Evolutionary conservation across 2,888 invertebrate species (phyloP), one percentile per base, ranked within the genome.

Genomic region (Malacosoma neustria): DNA sequence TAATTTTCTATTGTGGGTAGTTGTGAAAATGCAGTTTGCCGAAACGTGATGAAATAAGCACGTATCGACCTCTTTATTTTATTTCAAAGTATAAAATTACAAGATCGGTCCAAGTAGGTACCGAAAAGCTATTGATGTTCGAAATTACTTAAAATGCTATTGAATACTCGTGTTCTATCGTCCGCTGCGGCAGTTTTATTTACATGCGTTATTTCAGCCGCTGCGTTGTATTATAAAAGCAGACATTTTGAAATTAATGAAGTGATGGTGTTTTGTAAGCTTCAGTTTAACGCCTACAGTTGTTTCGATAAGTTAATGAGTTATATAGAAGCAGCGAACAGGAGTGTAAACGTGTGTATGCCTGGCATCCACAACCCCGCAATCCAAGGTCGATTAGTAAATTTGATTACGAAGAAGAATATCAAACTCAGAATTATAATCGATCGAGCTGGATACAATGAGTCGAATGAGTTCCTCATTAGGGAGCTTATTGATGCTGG

Each of bases 211-310:
- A 69, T 80, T 36, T 72, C 79, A 37, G 81, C 77, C 30, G 84
- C 81, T 33, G 80, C 79, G 29, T 81, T 72, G 52, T 84, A 68
- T 52, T 81, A 74, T 53, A 79, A 61, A 55, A 74, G 65, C 44
- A 69, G 81, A 36, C 72, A 51, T 39, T 49, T 60, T 14, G 75
- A 75, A 45, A 53, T 81, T 41, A 84, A 85, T 51, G 82, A 85
- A 67, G 84, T 85, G 39, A 84, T 85, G 84, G 77, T 84, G 45
- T 85, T 85, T 58, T 84, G 84, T 54, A 84, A 85, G 60, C 57
- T 85, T 35, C 84, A 85, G 45, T 76, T 64, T 41, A 85, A 85
- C 54, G 76, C 75, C 11, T 71, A 66, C 45, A 75, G 79, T 53
- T 84, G 72, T 57, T 85, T 85, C 55, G 82, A 85, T 50, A 81